Base-by-base conservation (phyloP, 1,140 invertebrate genomes). In the Nasonia giraulti region DNA sequence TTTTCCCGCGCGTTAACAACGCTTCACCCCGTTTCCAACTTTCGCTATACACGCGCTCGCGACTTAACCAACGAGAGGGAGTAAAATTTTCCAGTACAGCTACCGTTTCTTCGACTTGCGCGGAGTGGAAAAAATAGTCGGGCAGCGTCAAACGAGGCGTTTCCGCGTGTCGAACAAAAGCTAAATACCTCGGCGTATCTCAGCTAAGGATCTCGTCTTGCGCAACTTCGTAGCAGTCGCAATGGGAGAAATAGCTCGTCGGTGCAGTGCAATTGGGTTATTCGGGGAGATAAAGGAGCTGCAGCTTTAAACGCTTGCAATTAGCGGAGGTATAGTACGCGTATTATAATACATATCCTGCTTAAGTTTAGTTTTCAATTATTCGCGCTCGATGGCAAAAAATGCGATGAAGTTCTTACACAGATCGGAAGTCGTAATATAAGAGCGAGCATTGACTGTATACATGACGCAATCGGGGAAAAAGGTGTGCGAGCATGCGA, bases 111-210 rank as follows among this genome's bases (percentile, higher is more conserved):
- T 55, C 1, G 1, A n/a, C 40, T 40, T 8, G 20, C 55, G 17
- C 1, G 4, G 12, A 62, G n/a, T 27, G 20, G 6, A 20, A 62
- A 62, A 62, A 14, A 44, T 1, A 44, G 8, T 44, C 55, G 55
- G 7, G n/a, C 20, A 73, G 71, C 79, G 68, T 69, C 31, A 44
- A 69, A 81, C 50, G 79, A 81, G 68, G 23, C 31, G 23, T 62
- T 82, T 74, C 80, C 69, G 71, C 73, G 80, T 50, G 40, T 37
- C 73, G 74, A 77, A 83, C 75, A 75, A 83, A 78, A 83, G 82
- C 68, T 83, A 76, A 82, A 82, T 66, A 71, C 78, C 77, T 66
- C 82, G 47, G 33, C 76, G 68, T 33, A 47, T 83, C n/a, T n/a
- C 20, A 6, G 62, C 3, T 20, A 40, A 17, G 7, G 33, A 83